phyloP scores from a whole-genome alignment of 1,140 invertebrate genomes.

The Drosophila tsacasi region DNA sequence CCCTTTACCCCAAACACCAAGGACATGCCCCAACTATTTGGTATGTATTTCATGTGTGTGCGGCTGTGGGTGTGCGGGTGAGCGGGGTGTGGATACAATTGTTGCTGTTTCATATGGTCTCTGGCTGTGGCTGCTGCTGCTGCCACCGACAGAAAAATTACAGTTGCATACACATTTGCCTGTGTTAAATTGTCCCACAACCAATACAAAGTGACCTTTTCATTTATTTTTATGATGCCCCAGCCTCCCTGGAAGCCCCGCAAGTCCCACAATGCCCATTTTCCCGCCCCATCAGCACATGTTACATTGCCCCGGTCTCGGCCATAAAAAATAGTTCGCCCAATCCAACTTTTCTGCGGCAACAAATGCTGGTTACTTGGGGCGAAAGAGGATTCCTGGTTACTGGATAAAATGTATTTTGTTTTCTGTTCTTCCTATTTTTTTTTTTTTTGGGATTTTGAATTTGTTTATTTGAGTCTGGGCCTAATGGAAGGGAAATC shows the following conservation, averaged over 20 bases:
- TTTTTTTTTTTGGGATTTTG: constrained; percentile 20
- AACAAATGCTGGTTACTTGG: constrained; percentile 46
- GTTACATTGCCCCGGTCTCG: constrained; percentile 20
- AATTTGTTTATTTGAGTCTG: constrained; percentile 47
- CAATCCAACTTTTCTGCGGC: constrained; percentile 56
- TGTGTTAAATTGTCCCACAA: constrained; percentile 81
- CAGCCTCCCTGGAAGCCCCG: not conserved
- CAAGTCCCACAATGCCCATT: constrained; percentile 6
- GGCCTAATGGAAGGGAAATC: constrained; percentile 41
- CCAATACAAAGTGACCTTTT: constrained; percentile 82
- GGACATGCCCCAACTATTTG: constrained; percentile 71
- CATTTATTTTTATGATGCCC: constrained; percentile 79
- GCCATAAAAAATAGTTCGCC: constrained; percentile 66
- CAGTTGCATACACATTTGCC: constrained; percentile 80
- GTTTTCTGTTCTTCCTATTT: constrained; percentile 14
- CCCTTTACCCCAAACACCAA: constrained; percentile 24
- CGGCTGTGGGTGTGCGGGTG: constrained; percentile 8
- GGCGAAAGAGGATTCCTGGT: constrained; percentile 35
- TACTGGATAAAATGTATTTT: constrained; percentile 33
- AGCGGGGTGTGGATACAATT: constrained; percentile 43
- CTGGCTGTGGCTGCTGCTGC: constrained; percentile 29
- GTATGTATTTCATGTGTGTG: constrained; percentile 50
- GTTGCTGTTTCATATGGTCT: constrained; percentile 47
- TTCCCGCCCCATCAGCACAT: constrained; percentile 24
- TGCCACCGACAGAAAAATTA: constrained; percentile 72